A percentile compares a stretch with the other conserved stretches of the same genome.
Conservation (phyloP, 2,888 invertebrate genomes). For the Mystacides longicornis region DNA sequence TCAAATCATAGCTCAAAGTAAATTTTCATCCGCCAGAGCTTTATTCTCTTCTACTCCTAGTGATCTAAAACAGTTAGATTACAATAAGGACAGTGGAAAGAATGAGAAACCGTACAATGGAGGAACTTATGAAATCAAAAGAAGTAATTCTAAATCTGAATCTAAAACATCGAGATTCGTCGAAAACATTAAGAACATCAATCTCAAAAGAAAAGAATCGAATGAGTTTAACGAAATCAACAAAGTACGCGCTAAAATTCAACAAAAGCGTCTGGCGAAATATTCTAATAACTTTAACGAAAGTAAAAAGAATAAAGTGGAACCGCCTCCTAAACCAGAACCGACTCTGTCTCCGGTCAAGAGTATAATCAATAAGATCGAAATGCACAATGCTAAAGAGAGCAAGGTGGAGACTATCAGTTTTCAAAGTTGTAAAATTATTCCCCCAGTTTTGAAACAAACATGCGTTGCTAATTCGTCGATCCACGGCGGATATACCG, state of each 20-base stretch:
- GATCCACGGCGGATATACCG: slow-evolving; percentile 47
- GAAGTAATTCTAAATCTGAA: slow-evolving; percentile 1
- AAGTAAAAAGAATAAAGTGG: neutral
- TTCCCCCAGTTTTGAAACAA: slow-evolving; percentile 38
- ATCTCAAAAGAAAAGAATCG: slow-evolving; percentile 30
- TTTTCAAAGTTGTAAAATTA: slow-evolving; percentile 44
- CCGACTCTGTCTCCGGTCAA: slow-evolving; percentile 44
- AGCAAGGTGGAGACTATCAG: slow-evolving; percentile 38
- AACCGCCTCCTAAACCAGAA: slow-evolving; percentile 34
- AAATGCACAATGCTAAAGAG: slow-evolving; percentile 44
- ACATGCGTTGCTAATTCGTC: slow-evolving; percentile 46
- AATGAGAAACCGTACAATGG: slow-evolving; percentile 33
- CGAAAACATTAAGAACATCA: slow-evolving; percentile 9
- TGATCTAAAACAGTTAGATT: slow-evolving; percentile 49
- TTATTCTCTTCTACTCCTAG: slow-evolving; percentile 52
- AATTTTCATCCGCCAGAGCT: slow-evolving; percentile 47
- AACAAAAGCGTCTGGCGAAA: slow-evolving; percentile 41
- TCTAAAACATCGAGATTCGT: neutral
- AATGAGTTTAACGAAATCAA: slow-evolving; percentile 39
- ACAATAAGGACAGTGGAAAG: slow-evolving; percentile 47
- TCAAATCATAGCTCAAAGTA: slow-evolving; percentile 43
- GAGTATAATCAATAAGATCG: slow-evolving; percentile 45
- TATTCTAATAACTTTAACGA: slow-evolving; percentile 27
- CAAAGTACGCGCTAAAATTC: slow-evolving; percentile 45
- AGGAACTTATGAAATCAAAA: slow-evolving; percentile 28